Evolutionary conservation across 2,888 invertebrate genomes (phyloP).

Genomic region (Drepana falcataria): DNA sequence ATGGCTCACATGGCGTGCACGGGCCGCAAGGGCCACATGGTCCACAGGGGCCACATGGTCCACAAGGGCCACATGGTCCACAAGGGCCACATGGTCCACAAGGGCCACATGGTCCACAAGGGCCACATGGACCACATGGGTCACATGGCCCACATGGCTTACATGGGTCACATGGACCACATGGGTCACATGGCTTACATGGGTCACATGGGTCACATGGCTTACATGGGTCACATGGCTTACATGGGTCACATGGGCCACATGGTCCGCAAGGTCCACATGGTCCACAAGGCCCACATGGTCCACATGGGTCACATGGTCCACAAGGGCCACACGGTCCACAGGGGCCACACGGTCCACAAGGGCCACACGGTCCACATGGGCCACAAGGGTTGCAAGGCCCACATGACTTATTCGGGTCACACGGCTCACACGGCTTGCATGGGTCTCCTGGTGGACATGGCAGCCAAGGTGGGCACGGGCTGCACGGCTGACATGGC

Average conservation of each 20-base stretch:
- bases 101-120: constrained; percentile 2
- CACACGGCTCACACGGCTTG: constrained; percentile 13
- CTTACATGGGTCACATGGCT: constrained; percentile 5
- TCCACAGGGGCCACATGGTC: constrained; percentile 11
- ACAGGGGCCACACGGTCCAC: constrained; percentile 14
- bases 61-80: constrained; percentile 5
- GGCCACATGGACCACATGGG: constrained; percentile 7
- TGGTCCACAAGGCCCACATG: constrained; percentile 8
- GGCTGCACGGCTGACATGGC: constrained; percentile 17
- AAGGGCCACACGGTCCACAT: constrained; percentile 23
- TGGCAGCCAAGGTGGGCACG: constrained; percentile 19
- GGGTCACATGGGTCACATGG: constrained; percentile 1
- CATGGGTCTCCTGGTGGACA: constrained; percentile 17
- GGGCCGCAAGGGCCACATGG: constrained; percentile 14
- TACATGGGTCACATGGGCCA: constrained; percentile 12
- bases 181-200: constrained; percentile 1
- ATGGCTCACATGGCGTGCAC: constrained; percentile 11
- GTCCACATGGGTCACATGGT: constrained; percentile 12
- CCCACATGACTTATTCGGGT: constrained; percentile 15
- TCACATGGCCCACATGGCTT: constrained; percentile 9
- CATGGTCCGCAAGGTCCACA: constrained; percentile 15
- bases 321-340: constrained; percentile 19
- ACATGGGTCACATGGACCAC: not conserved
- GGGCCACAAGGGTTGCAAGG: constrained; percentile 29
- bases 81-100: constrained; percentile 9